Percentiles rank a stretch among this genome's conserved stretches.
phyloP scores from a whole-genome alignment of 2,888 invertebrate genomes.

The Cryptosula pallasiana region DNA sequence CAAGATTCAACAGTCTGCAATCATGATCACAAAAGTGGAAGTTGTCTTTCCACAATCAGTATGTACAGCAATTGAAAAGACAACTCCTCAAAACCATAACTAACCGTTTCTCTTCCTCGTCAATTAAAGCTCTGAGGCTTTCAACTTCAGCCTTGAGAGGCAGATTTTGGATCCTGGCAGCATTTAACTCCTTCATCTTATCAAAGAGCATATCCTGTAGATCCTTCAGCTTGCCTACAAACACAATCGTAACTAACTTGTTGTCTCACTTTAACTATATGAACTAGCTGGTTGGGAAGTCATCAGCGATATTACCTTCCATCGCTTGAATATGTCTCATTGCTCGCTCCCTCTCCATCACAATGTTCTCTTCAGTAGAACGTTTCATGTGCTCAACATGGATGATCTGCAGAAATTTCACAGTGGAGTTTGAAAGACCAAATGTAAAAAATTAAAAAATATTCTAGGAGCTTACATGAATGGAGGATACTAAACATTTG shows the following conservation, averaged over 20 bases:
- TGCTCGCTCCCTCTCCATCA: slow-evolving; percentile 33
- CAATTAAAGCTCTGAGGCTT: slow-evolving; percentile 40
- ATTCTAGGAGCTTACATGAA: not conserved
- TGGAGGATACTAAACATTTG: too few species aligned
- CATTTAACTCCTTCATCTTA: slow-evolving; percentile 44
- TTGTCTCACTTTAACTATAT: too few species aligned
- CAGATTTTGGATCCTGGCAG: slow-evolving; percentile 38
- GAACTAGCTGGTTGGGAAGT: too few species aligned
- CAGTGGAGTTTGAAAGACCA: not conserved
- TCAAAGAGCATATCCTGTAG: slow-evolving; percentile 44
- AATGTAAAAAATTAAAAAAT: too few species aligned
- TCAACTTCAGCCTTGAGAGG: slow-evolving; percentile 49
- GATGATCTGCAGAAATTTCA: not conserved
- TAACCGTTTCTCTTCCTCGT: slow-evolving; percentile 47
- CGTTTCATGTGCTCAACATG: slow-evolving; percentile 21
- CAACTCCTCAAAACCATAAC: slow-evolving; percentile 8
- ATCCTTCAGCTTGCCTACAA: slow-evolving; percentile 36
- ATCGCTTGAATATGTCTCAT: slow-evolving; percentile 36
- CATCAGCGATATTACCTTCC: slow-evolving; percentile 32
- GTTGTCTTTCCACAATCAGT: not conserved
- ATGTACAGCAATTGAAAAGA: not conserved
- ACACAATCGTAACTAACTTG: not conserved
- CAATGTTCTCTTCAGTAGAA: slow-evolving; percentile 33
- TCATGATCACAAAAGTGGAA: not conserved
- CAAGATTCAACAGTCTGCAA: too few species aligned